Conservation (phyloP, 2,797 vertebrate genomes). For the Pachyuromys duprasi region DNA sequence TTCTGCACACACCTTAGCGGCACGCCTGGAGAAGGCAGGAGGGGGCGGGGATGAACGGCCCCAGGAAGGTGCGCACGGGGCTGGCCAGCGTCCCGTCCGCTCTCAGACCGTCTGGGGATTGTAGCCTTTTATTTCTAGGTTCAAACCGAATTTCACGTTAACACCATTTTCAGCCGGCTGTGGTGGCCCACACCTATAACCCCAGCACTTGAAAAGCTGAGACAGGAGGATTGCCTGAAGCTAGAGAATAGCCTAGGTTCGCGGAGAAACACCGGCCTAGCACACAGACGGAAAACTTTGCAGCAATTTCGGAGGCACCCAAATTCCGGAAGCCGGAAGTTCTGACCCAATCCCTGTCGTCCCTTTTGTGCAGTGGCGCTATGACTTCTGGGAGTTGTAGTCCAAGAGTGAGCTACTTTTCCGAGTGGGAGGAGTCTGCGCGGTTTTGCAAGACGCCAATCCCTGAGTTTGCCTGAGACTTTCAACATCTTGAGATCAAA, state of each 20-base stretch:
- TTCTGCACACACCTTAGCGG: neutral
- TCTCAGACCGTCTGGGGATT: neutral
- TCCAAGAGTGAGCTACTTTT: neutral
- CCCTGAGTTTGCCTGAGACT: neutral
- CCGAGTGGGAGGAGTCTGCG: neutral
- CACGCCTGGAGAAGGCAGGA: neutral
- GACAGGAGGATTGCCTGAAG: neutral
- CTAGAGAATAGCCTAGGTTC: too few relatives aligned
- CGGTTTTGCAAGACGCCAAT: neutral
- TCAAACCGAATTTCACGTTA: neutral
- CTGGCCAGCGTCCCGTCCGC: too few relatives aligned
- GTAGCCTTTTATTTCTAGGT: neutral
- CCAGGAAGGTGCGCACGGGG: neutral
- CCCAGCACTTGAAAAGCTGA: neutral
- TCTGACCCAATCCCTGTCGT: too few relatives aligned
- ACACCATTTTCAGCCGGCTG: neutral
- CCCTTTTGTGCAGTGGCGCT: neutral
- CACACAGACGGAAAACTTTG: neutral
- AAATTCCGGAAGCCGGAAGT: neutral
- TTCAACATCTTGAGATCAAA: neutral
- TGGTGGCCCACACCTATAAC: neutral
- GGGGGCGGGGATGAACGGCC: neutral
- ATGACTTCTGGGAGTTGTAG: neutral
- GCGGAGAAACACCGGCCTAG: too few relatives aligned
- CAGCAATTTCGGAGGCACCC: rapidly evolving